These are phyloP conservation scores for Pluvianellus socialis DNA, from an alignment of 2,113 vertebrate genomes.

Conservation along the genomic window DNA sequence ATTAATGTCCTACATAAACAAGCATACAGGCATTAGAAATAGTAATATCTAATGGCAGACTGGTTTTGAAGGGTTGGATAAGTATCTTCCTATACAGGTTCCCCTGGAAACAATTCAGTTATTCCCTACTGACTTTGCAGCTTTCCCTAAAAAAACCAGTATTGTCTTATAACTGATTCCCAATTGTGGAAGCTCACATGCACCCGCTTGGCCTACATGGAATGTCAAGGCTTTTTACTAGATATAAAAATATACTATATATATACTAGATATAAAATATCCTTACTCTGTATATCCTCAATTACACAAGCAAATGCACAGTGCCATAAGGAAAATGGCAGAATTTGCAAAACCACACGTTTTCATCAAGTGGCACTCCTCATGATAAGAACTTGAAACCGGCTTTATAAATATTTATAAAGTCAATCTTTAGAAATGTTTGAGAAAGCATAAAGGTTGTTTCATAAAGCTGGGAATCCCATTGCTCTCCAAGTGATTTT, in stretches of 20 bases:
- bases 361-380: neutral
- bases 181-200: neutral
- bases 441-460: neutral
- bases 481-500: neutral
- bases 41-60: neutral
- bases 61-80: neutral
- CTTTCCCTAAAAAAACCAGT: neutral
- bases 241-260: no score
- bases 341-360: neutral
- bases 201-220: neutral
- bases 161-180: neutral
- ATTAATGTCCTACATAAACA: constrained; percentile 84
- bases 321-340: neutral
- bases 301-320: neutral
- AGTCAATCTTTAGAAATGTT: neutral
- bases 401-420: neutral
- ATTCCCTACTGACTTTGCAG: neutral
- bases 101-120: neutral
- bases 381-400: neutral
- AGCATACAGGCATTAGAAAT: neutral
- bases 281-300: neutral
- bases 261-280: no score
- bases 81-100: neutral
- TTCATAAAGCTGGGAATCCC: neutral
- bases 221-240: neutral